phyloP scores from a whole-genome alignment of 2,797 vertebrate genomes.

The Pterois miles region DNA sequence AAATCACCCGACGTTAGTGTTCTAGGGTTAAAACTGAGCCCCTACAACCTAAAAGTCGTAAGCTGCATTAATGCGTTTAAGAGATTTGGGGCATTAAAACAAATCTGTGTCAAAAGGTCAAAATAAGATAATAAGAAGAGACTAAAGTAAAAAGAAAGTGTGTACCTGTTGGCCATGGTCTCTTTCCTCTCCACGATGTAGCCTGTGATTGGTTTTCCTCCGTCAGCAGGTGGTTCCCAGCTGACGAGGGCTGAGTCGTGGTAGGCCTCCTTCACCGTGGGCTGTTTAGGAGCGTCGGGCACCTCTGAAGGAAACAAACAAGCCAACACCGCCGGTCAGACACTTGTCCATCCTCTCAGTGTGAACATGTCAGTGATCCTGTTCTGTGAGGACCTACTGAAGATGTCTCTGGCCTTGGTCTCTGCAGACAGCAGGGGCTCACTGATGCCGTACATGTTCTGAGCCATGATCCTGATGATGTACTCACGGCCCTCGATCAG shows the following conservation, averaged over 20 bases:
- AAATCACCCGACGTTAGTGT: too few species aligned
- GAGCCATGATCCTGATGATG: constrained; percentile 95
- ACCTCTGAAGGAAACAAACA: constrained; percentile 85
- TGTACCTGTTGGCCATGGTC: constrained; percentile 92
- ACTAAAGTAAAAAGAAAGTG: too few species aligned
- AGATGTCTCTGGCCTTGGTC: constrained; percentile 93
- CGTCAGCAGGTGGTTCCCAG: constrained; percentile 96
- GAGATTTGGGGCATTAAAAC: too few species aligned
- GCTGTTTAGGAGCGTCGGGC: constrained; percentile 95
- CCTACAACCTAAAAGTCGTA: too few species aligned
- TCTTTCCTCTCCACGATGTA: constrained; percentile 98
- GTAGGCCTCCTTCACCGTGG: constrained; percentile 90
- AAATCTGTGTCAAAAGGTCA: too few species aligned
- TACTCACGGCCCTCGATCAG: constrained; percentile 97
- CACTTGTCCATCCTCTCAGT: background rate
- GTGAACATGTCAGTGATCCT: background rate
- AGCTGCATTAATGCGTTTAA: too few species aligned
- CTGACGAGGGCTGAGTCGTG: constrained; percentile 92
- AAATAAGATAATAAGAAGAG: too few species aligned
- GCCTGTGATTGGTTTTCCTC: constrained; percentile 96
- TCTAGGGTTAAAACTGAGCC: too few species aligned
- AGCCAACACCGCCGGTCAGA: constrained; percentile 5
- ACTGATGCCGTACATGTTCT: constrained; percentile 97
- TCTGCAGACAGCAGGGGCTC: constrained; percentile 93
- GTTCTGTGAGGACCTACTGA: constrained; percentile 85